phyloP scores from a whole-genome alignment of 2,888 invertebrate species.

The Terebella lapidaria region DNA sequence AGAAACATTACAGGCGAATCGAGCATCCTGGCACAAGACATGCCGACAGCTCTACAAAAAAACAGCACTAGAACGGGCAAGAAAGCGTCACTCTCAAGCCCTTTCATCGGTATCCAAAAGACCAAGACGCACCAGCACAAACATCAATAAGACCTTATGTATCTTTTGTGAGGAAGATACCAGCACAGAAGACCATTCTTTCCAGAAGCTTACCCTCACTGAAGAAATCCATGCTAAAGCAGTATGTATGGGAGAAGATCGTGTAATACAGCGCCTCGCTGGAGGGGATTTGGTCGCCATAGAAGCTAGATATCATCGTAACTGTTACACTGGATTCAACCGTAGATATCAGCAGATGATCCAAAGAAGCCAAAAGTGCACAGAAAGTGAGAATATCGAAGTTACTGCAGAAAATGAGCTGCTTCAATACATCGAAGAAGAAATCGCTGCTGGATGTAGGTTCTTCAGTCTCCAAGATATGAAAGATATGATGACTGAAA shows the following conservation, averaged over 20 bases:
- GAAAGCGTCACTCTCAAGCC: constrained; percentile 11
- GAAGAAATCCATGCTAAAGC: constrained; percentile 12
- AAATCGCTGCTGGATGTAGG: constrained; percentile 17
- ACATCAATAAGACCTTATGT: constrained; percentile 6
- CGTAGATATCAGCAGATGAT: constrained; percentile 14
- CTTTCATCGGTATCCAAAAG: constrained; percentile 4
- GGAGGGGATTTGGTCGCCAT: constrained; percentile 16
- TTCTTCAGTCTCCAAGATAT: constrained; percentile 13
- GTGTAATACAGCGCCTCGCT: constrained; percentile 14
- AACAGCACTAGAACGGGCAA: constrained; percentile 14
- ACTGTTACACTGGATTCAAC: constrained; percentile 17
- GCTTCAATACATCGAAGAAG: constrained; percentile 16
- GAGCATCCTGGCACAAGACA: constrained; percentile 11
- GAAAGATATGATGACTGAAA: constrained; percentile 18
- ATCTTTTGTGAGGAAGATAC: constrained; percentile 3
- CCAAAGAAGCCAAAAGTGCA: constrained; percentile 5
- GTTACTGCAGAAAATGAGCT: constrained; percentile 18
- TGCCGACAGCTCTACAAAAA: constrained; percentile 10
- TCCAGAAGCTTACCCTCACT: constrained; percentile 13
- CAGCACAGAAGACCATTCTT: constrained; percentile 12
- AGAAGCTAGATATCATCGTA: constrained; percentile 15
- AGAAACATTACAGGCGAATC: constrained; percentile 3
- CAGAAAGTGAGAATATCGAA: constrained; percentile 12
- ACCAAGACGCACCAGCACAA: neutral
- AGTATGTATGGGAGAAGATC: constrained; percentile 12